Conservation (phyloP, 2,113 vertebrate genomes). For the Arvicanthis niloticus region DNA sequence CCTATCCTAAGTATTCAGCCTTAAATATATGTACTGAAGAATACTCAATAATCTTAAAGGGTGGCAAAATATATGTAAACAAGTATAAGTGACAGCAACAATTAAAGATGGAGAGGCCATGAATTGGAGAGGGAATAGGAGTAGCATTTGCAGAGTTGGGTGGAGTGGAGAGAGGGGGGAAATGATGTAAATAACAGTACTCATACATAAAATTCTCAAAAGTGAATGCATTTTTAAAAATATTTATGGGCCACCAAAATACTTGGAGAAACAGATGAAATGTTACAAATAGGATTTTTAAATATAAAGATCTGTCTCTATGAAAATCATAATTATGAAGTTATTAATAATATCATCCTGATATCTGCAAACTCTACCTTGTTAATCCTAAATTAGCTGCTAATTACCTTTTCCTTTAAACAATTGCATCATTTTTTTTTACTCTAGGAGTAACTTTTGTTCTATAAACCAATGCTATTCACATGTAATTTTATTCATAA, state of each 20-base stretch:
- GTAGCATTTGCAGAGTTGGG: not conserved
- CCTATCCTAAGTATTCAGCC: not conserved
- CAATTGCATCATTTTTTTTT: not conserved
- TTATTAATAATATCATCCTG: not conserved
- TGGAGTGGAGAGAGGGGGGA: not conserved
- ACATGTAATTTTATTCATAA: not conserved
- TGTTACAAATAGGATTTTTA: not conserved
- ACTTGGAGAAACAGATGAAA: not conserved
- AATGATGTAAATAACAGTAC: not conserved
- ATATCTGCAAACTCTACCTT: not conserved
- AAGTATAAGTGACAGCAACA: not conserved
- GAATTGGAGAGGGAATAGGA: not conserved
- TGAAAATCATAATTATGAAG: not conserved
- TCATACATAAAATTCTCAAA: not conserved
- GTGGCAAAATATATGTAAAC: not conserved
- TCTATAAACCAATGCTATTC: not conserved
- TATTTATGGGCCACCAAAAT: not conserved
- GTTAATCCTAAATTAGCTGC: not conserved
- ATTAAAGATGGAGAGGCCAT: not conserved
- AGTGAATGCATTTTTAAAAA: not conserved
- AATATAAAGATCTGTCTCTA: not conserved
- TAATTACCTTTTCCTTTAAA: constrained; percentile 7
- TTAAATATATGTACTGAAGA: not conserved
- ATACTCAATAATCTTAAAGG: not conserved
- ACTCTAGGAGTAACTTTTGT: not conserved